These are phyloP conservation scores for Horisme vitalbata DNA, from an alignment of 2,888 invertebrate species.

Conservation along the genomic window DNA sequence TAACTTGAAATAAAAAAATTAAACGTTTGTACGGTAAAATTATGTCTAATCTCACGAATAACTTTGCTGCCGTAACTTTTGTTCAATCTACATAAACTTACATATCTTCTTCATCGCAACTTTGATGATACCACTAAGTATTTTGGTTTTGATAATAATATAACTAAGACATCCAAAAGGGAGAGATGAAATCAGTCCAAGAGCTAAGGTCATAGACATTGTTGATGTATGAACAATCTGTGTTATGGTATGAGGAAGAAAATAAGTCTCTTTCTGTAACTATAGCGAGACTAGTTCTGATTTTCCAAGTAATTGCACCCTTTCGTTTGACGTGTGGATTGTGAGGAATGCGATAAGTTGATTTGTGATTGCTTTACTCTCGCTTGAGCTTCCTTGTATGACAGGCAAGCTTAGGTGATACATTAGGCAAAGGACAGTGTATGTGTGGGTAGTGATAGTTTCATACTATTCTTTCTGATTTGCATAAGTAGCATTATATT, in stretches of 20 bases:
- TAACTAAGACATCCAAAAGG: background rate
- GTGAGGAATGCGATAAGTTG: conserved; percentile 15
- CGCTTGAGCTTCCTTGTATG: conserved; percentile 1
- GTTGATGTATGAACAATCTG: conserved; percentile 8
- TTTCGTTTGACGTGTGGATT: conserved; percentile 10
- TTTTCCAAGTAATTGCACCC: conserved; percentile 20
- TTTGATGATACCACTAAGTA: too few relatives aligned
- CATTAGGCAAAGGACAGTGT: too few relatives aligned
- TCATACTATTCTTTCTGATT: too few relatives aligned
- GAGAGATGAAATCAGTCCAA: conserved; percentile 7
- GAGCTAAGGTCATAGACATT: conserved; percentile 16
- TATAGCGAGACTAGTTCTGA: conserved; percentile 16
- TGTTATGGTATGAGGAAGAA: conserved; percentile 24
- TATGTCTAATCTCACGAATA: conserved; percentile 5
- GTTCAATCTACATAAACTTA: too few relatives aligned
- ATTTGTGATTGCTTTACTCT: conserved; percentile 17
- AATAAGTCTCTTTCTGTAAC: conserved; percentile 4
- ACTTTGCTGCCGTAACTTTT: too few relatives aligned
- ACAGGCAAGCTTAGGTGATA: too few relatives aligned
- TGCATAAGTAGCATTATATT: too few relatives aligned
- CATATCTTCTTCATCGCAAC: background rate
- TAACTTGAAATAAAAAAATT: too few relatives aligned
- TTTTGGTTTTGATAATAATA: too few relatives aligned
- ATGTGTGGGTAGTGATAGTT: too few relatives aligned
- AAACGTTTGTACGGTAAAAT: too few relatives aligned